These are phyloP conservation scores for Bubalus kerabau DNA, from an alignment of 2,113 vertebrate genomes.

Conservation along the genomic window DNA sequence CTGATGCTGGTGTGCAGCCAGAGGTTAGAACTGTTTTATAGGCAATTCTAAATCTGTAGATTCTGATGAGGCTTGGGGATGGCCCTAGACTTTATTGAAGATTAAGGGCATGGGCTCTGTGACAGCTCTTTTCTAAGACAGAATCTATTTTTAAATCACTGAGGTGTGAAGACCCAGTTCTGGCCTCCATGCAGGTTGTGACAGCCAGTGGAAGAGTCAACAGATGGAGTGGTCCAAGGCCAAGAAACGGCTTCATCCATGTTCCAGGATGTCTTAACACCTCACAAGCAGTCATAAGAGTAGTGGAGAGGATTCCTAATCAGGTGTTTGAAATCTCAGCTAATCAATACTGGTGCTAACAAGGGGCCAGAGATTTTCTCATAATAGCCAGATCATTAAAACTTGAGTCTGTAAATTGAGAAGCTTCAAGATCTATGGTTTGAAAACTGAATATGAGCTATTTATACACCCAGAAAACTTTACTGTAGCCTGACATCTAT, in stretches of 20 bases:
- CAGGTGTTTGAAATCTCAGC: constrained; percentile 18
- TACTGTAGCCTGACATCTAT: not conserved
- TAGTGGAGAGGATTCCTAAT: not conserved
- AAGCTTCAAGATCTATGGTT: not conserved
- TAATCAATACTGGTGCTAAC: constrained; percentile 16
- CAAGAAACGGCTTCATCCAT: not conserved
- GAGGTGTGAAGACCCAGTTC: not conserved
- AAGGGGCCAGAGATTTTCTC: constrained; percentile 3
- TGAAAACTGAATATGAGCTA: constrained; percentile 6
- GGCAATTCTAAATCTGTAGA: not conserved
- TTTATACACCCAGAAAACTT: not conserved
- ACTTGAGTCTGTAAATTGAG: not conserved
- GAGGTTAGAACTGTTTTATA: not conserved
- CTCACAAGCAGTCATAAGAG: not conserved
- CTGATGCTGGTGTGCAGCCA: not conserved
- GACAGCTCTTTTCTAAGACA: not conserved
- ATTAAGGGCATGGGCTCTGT: not conserved
- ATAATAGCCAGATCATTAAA: not conserved
- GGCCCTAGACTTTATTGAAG: not conserved
- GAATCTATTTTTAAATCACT: not conserved
- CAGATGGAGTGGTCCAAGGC: not conserved
- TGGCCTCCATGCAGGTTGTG: not conserved
- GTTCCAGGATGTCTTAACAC: not conserved
- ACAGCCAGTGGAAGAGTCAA: not conserved
- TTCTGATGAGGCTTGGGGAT: not conserved